Base-by-base conservation (phyloP, 2,888 invertebrate species). In the Helobdella robusta region DNA sequence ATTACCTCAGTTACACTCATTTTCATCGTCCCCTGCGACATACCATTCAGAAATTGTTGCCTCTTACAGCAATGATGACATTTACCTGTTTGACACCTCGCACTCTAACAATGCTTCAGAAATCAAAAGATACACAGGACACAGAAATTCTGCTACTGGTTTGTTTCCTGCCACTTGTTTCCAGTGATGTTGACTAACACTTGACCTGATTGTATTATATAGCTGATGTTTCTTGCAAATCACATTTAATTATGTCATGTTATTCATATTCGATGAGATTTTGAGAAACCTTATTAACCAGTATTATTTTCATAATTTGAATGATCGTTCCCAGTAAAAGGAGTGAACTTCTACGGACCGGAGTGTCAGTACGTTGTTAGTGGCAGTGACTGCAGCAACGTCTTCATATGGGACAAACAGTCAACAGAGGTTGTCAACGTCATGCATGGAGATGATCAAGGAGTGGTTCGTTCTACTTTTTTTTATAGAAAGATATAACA, bases 261-360 rank as follows among this genome's bases (percentile, higher is more conserved):
- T n/a, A n/a, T n/a, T n/a, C n/a, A n/a, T n/a, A n/a, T n/a, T n/a
- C n/a, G n/a, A n/a, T n/a, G n/a, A n/a, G n/a, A n/a, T n/a, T n/a
- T n/a, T n/a, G n/a, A n/a, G n/a, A n/a, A n/a, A n/a, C n/a, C n/a
- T n/a, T n/a, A n/a, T n/a, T n/a, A n/a, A n/a, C n/a, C n/a, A n/a
- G n/a, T n/a, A n/a, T n/a, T n/a, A n/a, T n/a, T n/a, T n/a, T n/a
- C n/a, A n/a, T n/a, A n/a, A n/a, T n/a, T n/a, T n/a, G n/a, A n/a
- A n/a, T n/a, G n/a, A n/a, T n/a, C n/a, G n/a, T n/a, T n/a, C n/a
- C n/a, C 75, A 84, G 85, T 92, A 67, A 94, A 94, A 80, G 91
- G 91, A 0, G 91, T 94, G 0, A 87, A 91, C 74, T 95, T 90
- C 82, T 94, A 89, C 80, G 95, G 95, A 0, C 89, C 91, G 0